Percentiles rank a stretch among this genome's conserved stretches.
These are phyloP conservation scores for Lycaon pictus DNA, from an alignment of 2,113 vertebrate genomes.

Conservation along the genomic window DNA sequence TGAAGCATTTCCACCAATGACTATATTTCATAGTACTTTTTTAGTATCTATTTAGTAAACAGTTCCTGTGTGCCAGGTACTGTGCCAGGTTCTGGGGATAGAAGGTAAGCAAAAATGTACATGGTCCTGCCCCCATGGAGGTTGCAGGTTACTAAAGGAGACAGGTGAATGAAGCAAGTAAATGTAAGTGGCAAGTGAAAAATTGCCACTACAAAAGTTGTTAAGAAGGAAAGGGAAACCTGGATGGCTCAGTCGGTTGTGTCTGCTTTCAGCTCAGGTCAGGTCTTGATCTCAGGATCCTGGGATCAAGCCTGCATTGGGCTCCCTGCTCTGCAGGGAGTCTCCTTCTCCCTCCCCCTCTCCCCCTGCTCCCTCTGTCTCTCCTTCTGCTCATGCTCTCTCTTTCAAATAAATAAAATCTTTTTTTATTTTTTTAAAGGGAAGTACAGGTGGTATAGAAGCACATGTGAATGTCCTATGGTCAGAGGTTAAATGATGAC, in stretches of 20 bases:
- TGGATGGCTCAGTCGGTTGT: neutral
- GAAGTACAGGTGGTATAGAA: neutral
- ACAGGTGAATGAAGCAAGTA: neutral
- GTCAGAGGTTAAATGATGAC: neutral
- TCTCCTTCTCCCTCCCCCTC: neutral
- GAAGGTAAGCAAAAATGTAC: neutral
- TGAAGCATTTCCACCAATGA: neutral
- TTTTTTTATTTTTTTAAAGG: neutral
- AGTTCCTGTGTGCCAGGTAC: neutral
- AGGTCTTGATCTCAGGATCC: neutral
- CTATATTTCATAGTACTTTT: neutral
- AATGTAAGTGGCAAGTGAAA: neutral
- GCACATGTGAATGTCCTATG: neutral
- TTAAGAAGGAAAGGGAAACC: neutral
- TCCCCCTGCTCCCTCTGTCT: neutral
- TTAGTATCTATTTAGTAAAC: constrained; percentile 16
- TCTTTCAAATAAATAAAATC: neutral
- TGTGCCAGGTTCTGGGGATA: neutral
- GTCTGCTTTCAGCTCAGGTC: neutral
- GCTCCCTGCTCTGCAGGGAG: neutral
- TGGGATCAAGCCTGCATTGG: neutral
- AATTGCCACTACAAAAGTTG: neutral
- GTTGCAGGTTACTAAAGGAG: neutral
- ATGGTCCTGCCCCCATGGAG: neutral
- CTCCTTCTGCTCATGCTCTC: neutral